phyloP scores from a whole-genome alignment of 1,140 invertebrate genomes.

The Drosophila bocki region DNA sequence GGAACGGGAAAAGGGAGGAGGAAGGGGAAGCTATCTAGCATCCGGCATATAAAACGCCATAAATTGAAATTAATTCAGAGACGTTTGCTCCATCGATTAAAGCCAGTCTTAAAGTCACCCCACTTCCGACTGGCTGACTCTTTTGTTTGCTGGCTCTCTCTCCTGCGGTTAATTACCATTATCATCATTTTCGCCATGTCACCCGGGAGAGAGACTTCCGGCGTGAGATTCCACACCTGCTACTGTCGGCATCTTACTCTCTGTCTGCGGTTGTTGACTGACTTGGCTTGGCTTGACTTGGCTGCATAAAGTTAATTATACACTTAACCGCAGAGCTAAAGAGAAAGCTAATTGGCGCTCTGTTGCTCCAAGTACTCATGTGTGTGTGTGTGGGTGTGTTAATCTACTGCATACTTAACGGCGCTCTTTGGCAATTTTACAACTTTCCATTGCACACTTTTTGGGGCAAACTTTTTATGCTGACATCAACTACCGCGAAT shows the following conservation, averaged over 20 bases:
- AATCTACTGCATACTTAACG: conserved; percentile 1
- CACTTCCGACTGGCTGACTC: conserved; percentile 34
- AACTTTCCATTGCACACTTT: conserved; percentile 13
- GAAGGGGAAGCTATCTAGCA: conserved; percentile 15
- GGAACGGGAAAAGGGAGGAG: background rate
- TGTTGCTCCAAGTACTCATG: background rate
- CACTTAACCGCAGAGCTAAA: conserved; percentile 27
- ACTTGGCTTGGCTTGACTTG: conserved; percentile 1
- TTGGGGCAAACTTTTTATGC: background rate
- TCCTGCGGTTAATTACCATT: conserved; percentile 33
- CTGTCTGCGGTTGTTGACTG: conserved; percentile 19
- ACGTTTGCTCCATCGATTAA: conserved; percentile 23
- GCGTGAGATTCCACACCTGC: conserved; percentile 39
- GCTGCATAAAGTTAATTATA: conserved; percentile 39
- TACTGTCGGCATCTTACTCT: conserved; percentile 9
- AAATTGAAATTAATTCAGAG: conserved; percentile 49
- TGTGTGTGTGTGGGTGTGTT: background rate
- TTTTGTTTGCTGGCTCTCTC: conserved; percentile 41
- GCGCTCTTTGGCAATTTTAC: background rate
- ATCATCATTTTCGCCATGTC: conserved; percentile 45
- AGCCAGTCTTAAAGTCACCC: conserved; percentile 24
- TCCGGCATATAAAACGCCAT: conserved; percentile 29
- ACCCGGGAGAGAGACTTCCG: conserved; percentile 17
- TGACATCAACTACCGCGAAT: conserved; percentile 6
- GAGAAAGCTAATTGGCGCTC: conserved; percentile 23